phyloP scores from a whole-genome alignment of 2,888 invertebrate genomes.

The Agriopis leucophaearia region DNA sequence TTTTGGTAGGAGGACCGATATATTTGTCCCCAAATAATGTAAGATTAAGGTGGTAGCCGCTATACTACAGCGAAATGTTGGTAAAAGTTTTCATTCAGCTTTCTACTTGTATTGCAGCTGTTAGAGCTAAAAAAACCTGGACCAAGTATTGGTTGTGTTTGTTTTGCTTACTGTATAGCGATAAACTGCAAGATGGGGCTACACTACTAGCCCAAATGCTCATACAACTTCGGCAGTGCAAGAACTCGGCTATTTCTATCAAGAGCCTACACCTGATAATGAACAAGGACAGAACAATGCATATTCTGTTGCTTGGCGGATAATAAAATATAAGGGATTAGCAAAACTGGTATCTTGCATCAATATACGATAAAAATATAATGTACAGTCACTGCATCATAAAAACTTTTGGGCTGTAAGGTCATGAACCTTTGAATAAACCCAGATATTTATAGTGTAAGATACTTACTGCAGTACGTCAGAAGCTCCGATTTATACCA shows the following conservation, averaged over 20 bases:
- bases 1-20: too few relatives aligned
- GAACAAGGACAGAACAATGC: not conserved
- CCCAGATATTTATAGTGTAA: slow-evolving; percentile 8
- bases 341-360: slow-evolving; percentile 1
- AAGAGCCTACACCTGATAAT: not conserved
- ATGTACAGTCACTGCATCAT: slow-evolving; percentile 37
- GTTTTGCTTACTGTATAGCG: too few relatives aligned
- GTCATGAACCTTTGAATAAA: slow-evolving; percentile 16
- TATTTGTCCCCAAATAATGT: too few relatives aligned
- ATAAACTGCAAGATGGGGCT: too few relatives aligned
- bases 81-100: too few relatives aligned
- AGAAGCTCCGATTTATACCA: slow-evolving; percentile 11
- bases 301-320: not conserved
- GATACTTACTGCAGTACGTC: slow-evolving; percentile 30
- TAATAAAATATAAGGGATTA: slow-evolving; percentile 2
- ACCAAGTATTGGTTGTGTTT: too few relatives aligned
- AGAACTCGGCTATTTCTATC: not conserved
- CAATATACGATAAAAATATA: slow-evolving; percentile 25
- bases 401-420: slow-evolving; percentile 7
- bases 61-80: too few relatives aligned
- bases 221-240: not conserved
- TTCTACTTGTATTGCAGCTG: too few relatives aligned
- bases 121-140: too few relatives aligned
- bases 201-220: too few relatives aligned
- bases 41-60: too few relatives aligned